Conservation (phyloP, 2,888 invertebrate species). For the Mantis religiosa region DNA sequence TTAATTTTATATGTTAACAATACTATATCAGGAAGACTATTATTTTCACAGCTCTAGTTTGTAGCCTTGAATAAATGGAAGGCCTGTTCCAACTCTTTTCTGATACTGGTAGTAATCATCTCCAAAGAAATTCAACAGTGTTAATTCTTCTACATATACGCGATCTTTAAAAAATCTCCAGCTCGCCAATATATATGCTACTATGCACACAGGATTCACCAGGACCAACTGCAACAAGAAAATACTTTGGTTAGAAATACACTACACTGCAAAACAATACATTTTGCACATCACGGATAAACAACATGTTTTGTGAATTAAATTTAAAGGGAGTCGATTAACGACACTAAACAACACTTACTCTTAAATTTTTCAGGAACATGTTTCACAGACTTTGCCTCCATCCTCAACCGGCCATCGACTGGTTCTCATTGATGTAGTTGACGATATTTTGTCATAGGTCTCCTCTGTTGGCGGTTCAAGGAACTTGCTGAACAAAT, state of each 20-base stretch:
- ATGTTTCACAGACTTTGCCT: too few relatives aligned
- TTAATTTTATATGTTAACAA: not conserved
- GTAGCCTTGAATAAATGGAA: slow-evolving; percentile 84
- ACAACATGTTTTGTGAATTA: too few relatives aligned
- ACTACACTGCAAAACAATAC: not conserved
- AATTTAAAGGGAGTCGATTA: too few relatives aligned
- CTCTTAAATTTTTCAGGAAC: too few relatives aligned
- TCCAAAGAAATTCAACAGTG: slow-evolving; percentile 87
- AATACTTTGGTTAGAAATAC: not conserved
- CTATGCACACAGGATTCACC: slow-evolving; percentile 81
- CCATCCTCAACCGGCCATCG: too few relatives aligned
- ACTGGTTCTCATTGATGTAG: too few relatives aligned
- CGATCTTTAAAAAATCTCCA: slow-evolving; percentile 91
- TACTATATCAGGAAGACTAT: not conserved
- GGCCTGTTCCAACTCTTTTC: slow-evolving; percentile 72
- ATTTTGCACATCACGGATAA: not conserved
- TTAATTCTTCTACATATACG: slow-evolving; percentile 83
- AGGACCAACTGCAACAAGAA: slow-evolving; percentile 66
- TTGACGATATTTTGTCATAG: too few relatives aligned
- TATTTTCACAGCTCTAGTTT: slow-evolving; percentile 37
- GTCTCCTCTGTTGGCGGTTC: too few relatives aligned
- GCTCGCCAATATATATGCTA: slow-evolving; percentile 75
- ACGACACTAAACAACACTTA: too few relatives aligned
- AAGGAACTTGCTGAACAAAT: too few relatives aligned
- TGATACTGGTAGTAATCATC: slow-evolving; percentile 84